Evolutionary conservation across 2,888 invertebrate species (phyloP).

Genomic region (Apoda limacodes): DNA sequence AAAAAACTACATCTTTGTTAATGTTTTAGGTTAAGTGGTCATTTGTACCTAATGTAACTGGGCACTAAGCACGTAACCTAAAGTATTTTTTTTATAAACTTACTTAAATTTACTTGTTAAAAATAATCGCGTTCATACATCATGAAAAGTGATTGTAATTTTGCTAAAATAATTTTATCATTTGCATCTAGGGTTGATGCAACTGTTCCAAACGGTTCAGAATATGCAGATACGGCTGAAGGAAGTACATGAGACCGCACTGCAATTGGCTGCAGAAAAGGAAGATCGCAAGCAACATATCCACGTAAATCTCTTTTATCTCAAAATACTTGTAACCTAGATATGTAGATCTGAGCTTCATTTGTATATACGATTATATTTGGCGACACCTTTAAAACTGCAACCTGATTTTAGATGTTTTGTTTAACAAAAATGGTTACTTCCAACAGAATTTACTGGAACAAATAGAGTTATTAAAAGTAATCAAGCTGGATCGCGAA

Average conservation of each 20-base stretch:
- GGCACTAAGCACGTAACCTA: too few relatives aligned
- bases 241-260: conserved; percentile 47
- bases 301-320: conserved; percentile 65
- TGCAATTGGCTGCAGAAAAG: conserved; percentile 65
- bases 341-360: too few relatives aligned
- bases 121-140: too few relatives aligned
- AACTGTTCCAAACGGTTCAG: conserved; percentile 50
- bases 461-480: conserved; percentile 74
- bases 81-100: too few relatives aligned
- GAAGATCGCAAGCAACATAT: conserved; percentile 64
- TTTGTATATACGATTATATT: too few relatives aligned
- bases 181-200: conserved; percentile 41
- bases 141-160: too few relatives aligned
- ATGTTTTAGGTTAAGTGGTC: too few relatives aligned
- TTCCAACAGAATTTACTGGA: conserved; percentile 66
- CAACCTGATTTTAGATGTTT: not conserved
- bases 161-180: conserved; percentile 1
- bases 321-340: too few relatives aligned
- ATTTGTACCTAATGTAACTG: too few relatives aligned
- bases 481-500: conserved; percentile 76
- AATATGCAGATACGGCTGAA: conserved; percentile 48
- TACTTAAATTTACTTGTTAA: too few relatives aligned
- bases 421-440: not conserved
- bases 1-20: too few relatives aligned
- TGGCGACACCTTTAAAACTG: too few relatives aligned